Evolutionary conservation across 1,140 invertebrate genomes (phyloP), one percentile per base, ranked within the genome.

Genomic region (Theocolax elegans): DNA sequence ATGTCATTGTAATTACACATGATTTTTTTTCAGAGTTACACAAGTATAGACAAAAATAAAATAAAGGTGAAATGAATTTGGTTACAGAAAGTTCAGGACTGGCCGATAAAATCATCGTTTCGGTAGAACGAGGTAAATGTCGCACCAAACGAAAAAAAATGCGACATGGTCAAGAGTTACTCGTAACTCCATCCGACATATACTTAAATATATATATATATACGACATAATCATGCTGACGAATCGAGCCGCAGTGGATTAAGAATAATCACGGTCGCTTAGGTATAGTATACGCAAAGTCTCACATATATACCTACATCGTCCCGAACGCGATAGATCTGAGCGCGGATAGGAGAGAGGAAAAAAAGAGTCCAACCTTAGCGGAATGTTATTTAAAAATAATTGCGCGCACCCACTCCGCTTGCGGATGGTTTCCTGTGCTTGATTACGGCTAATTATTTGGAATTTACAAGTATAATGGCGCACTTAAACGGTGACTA

Each of bases 401-500:
- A 86, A 85, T 85, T 85, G 78, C 83, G 78, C 83, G 80, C 72
- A 77, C 76, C 75, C 77, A 69, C 77, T 76, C 74, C 29, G 40
- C 49, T 6, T 19, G 23, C 48, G 19, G 75, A 77, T 80, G 76
- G 77, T 83, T 85, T 85, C 84, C 84, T 83, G 83, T 82, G 72
- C 79, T 80, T 85, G 83, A 83, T 85, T 84, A 82, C 82, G 77
- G 80, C 79, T 85, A 84, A 85, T 85, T 85, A 81, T 84, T 84
- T 77, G 74, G 72, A 79, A 85, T 85, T 84, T 84, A 83, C 81
- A 85, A 85, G 84, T 85, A 85, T 84, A 85, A 84, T 84, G 72
- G 76, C 73, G 72, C 77, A 77, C 74, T 80, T 82, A 80, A 82
- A 80, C 76, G 79, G 73, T 63, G 78, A 75, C 79, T 81, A 82